Evolutionary conservation across 2,888 invertebrate genomes (phyloP), one percentile per base, ranked within the genome.

Genomic region (Malthinus seriepunctatus): DNA sequence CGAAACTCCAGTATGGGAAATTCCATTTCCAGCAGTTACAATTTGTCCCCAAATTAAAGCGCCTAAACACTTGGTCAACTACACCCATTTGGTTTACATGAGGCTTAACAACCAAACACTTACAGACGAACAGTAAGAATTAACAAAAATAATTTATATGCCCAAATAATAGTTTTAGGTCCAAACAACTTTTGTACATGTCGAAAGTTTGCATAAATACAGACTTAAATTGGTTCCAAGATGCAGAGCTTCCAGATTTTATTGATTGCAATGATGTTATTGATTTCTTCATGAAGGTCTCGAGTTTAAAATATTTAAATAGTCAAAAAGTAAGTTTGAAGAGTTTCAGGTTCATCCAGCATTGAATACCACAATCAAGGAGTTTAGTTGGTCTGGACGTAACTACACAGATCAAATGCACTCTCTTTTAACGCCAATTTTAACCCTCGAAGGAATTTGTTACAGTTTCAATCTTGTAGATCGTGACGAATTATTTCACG

Each of bases 391-490:
- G 60, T 11, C 78, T 9, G 78, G 80, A 68, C 70, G 79, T 14
- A 76, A 78, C 53, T 72, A 75, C 64, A 74, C 73, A 11, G 71
- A 74, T 64, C 72, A 73, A 12, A 88, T 89, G 67, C 73, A 80
- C 0, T 79, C 83, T 9, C 74, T 88, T 1, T 89, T 89, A 69
- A 82, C 81, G 0, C 85, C 86, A 1, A 84, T 87, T 58, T 66
- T 89, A 51, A 89, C 89, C 0, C 89, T 89, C 69, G 89, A 89
- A 71, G 90, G 90, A 0, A 77, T 87, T 4, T 90, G 90, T 69
- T 89, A 85, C 66, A 88, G 88, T 1, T 89, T 88, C 68, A 90
- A 90, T 67, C 86, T 86, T 63, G 72, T 89, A 56, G 83, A 84
- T 48, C 81, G 83, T 4, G 80, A 81, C 0, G 86, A 88, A 67